Conservation (phyloP, 2,797 vertebrate genomes). For the Schizothorax lantsangensis region DNA sequence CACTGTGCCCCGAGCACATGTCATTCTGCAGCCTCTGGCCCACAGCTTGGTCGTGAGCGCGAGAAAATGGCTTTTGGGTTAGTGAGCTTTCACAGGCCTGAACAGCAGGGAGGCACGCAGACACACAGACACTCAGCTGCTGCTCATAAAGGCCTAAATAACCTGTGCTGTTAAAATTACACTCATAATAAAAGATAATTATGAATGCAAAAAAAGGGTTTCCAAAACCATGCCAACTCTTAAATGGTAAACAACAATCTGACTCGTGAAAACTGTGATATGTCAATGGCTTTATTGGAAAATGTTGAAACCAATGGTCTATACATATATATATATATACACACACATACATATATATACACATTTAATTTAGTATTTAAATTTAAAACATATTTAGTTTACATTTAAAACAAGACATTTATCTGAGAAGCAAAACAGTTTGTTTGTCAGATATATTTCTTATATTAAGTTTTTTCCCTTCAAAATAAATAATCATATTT, state of each 20-base stretch:
- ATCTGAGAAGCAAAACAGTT: no score
- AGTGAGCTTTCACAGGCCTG: constrained; percentile 46
- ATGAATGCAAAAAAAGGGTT: constrained; percentile 2
- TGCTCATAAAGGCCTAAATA: constrained; percentile 54
- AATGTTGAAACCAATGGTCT: not conserved
- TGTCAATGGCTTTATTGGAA: not conserved
- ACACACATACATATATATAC: no score
- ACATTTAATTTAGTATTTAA: no score
- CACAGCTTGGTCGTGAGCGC: constrained; percentile 11
- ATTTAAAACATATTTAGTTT: no score
- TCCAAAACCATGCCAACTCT: not conserved
- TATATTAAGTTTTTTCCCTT: no score
- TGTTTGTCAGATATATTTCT: no score
- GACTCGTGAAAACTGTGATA: not conserved
- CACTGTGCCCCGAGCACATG: constrained; percentile 15
- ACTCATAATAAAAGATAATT: constrained; percentile 44
- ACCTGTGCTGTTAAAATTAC: constrained; percentile 32
- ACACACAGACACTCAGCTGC: constrained; percentile 54
- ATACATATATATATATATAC: no score
- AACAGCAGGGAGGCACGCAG: constrained; percentile 57
- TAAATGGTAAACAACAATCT: not conserved
- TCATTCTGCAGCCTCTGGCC: constrained; percentile 31
- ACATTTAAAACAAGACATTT: no score
- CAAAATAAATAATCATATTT: not conserved
- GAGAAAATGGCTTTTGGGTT: constrained; percentile 51